These are phyloP conservation scores for Apostichopus japonicus DNA, from an alignment of 35 echinoderm and acorn worm genomes.

Conservation along the genomic window DNA sequence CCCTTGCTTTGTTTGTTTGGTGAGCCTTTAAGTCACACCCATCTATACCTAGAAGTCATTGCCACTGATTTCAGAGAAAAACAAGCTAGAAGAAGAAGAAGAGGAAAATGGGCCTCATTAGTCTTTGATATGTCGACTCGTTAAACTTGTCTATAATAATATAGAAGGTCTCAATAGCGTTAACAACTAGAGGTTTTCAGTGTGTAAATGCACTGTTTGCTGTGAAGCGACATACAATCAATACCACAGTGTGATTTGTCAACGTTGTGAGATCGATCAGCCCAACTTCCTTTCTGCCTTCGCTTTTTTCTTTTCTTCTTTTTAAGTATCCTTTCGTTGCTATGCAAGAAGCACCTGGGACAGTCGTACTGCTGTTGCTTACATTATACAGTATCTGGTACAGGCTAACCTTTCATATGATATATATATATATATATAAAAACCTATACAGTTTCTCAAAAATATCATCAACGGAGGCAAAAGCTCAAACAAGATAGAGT, in stretches of 20 bases:
- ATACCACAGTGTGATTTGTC: neutral
- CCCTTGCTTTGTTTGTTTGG: no score
- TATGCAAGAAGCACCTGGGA: slow-evolving; percentile 24
- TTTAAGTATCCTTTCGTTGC: slow-evolving; percentile 25
- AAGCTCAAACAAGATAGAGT: slow-evolving; percentile 20
- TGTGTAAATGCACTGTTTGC: slow-evolving; percentile 13
- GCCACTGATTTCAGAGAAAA: neutral
- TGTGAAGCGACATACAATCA: slow-evolving; percentile 13
- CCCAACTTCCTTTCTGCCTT: neutral
- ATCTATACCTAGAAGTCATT: no score
- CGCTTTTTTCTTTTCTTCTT: neutral
- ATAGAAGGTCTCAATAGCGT: neutral
- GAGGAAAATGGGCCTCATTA: neutral
- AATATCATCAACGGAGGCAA: slow-evolving; percentile 13
- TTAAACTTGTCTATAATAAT: neutral
- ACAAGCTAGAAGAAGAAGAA: neutral
- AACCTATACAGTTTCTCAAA: slow-evolving; percentile 18
- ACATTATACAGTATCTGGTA: slow-evolving; percentile 47
- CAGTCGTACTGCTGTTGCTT: slow-evolving; percentile 34
- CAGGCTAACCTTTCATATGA: slow-evolving; percentile 29
- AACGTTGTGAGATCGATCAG: slow-evolving; percentile 12
- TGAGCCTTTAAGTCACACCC: no score
- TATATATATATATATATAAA: no score
- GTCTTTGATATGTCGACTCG: neutral
- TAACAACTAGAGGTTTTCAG: neutral